Conservation (phyloP, 2,797 vertebrate species). For the Girardinus metallicus region DNA sequence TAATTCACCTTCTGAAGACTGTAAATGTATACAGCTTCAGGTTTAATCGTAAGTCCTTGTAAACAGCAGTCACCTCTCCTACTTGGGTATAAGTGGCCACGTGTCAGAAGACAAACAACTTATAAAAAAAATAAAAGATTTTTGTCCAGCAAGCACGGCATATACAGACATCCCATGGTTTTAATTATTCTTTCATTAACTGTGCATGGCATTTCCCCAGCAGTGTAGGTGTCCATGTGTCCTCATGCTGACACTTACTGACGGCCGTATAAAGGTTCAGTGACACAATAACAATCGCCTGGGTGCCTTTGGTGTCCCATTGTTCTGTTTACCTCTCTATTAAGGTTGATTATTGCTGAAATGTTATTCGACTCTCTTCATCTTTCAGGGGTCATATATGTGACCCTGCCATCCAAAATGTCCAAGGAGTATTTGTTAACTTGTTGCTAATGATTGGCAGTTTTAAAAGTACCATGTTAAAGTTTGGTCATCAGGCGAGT, state of each 20-base stretch:
- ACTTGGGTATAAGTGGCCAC: conserved; percentile 74
- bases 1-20: conserved; percentile 45
- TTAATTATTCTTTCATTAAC: conserved; percentile 68
- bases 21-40: conserved; percentile 50
- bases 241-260: conserved; percentile 52
- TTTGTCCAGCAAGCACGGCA: conserved; percentile 61
- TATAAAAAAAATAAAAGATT: conserved; percentile 70
- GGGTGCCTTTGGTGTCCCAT: conserved; percentile 45
- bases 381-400: conserved; percentile 72
- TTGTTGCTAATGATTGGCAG: conserved; percentile 58
- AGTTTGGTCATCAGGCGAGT: conserved; percentile 23
- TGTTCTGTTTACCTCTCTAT: conserved; percentile 51
- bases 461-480: conserved; percentile 34
- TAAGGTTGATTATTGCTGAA: conserved; percentile 70
- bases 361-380: conserved; percentile 67
- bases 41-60: conserved; percentile 42
- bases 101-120: conserved; percentile 66
- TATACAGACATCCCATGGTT: conserved; percentile 53
- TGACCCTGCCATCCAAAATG: conserved; percentile 66
- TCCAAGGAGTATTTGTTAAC: conserved; percentile 57
- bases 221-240: conserved; percentile 65
- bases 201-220: conserved; percentile 58
- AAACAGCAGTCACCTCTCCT: conserved; percentile 52
- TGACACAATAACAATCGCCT: conserved; percentile 54
- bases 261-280: conserved; percentile 63